Base-by-base conservation (phyloP, 37 sponge, comb jelly and placozoan genomes). In the Ephydatia muelleri region DNA sequence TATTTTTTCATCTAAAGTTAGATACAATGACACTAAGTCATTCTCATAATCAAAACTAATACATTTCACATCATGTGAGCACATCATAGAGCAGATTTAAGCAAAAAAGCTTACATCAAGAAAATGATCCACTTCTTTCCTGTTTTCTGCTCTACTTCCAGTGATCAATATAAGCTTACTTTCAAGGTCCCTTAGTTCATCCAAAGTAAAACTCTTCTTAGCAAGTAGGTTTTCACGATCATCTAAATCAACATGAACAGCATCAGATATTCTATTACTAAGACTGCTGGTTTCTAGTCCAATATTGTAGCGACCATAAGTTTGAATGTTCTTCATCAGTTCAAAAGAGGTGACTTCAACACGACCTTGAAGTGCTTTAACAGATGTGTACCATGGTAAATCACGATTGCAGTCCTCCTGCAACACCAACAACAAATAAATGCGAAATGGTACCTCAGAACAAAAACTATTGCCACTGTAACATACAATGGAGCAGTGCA, bases 261-360 rank as follows among this genome's bases (percentile, higher is more conserved):
- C 71, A 19, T 82, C 79, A 34, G 64, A 68, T 5, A 35, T n/a
- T 5, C n/a, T 90, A 67, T 68, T 25, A n/a, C 31, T 12, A 25
- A 33, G 38, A 16, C 48, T 35, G 0, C 29, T 65, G 2, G 26
- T 75, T 0, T 27, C 1, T 33, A 47, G 43, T 30, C 72, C 70
- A 72, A 91, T 64, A 11, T 32, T 73, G 66, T 85, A 91, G 2
- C 29, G 0, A 28, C 87, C 87, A 67, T 71, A 72, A 4, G 21
- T 34, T 12, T 49, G 77, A 19, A 91, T 82, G 82, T 86, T 84
- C 22, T 82, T 48, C n/a, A n/a, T n/a, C n/a, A n/a, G n/a, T n/a
- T n/a, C n/a, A n/a, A n/a, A n/a, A n/a, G n/a, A n/a, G n/a, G 90
- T 79, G 2, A 71, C 68, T 49, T 93, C 94, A 2, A 89, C 87